Evolutionary conservation across 2,888 invertebrate genomes (phyloP).

Genomic region (Lacanobia oleracea): DNA sequence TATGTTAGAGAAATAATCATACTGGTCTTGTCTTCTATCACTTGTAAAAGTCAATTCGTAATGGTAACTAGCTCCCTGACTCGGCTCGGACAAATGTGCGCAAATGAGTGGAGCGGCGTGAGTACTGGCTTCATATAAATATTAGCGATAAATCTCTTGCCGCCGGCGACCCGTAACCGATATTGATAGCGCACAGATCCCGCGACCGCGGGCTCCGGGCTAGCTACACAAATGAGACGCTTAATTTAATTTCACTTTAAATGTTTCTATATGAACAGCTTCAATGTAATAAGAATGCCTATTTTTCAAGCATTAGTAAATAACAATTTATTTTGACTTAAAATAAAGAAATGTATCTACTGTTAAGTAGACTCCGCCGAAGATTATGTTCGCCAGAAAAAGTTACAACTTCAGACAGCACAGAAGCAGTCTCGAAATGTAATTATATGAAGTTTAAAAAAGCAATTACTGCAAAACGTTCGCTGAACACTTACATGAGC

Average conservation of each 20-base stretch:
- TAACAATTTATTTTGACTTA: background rate
- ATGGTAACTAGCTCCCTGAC: conserved; percentile 10
- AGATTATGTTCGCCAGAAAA: conserved; percentile 41
- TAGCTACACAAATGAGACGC: conserved; percentile 42
- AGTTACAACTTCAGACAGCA: conserved; percentile 35
- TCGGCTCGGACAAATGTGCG: conserved; percentile 47
- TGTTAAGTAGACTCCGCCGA: background rate
- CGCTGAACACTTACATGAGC: conserved; percentile 47
- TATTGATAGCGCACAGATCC: conserved; percentile 72
- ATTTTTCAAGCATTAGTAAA: background rate
- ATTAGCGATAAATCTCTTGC: conserved; percentile 73
- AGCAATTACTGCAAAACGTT: conserved; percentile 49
- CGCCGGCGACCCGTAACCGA: conserved; percentile 72
- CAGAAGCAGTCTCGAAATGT: conserved; percentile 26
- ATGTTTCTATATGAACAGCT: conserved; percentile 8
- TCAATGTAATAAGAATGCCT: background rate
- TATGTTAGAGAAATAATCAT: too few relatives aligned
- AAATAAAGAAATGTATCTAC: conserved; percentile 1
- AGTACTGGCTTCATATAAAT: conserved; percentile 67
- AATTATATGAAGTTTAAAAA: conserved; percentile 54
- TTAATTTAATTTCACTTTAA: conserved; percentile 51
- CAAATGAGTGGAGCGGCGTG: conserved; percentile 54
- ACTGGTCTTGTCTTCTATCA: background rate
- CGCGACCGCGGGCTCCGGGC: conserved; percentile 56
- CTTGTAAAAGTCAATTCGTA: background rate